Percentiles rank a stretch among this genome's conserved stretches.
These are phyloP conservation scores for Hestina assimilis DNA, from an alignment of 1,140 invertebrate species.

Conservation along the genomic window DNA sequence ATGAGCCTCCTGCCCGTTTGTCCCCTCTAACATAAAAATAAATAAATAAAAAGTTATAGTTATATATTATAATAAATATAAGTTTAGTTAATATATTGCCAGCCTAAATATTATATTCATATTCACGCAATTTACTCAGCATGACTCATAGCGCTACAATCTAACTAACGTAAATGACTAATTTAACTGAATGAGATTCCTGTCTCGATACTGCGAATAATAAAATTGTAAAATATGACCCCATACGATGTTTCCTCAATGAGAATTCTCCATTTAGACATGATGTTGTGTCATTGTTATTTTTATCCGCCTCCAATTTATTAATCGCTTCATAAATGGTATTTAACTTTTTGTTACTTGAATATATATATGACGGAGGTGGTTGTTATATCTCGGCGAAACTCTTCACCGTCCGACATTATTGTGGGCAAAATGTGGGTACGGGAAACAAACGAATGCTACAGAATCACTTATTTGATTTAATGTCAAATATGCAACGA, in stretches of 20 bases:
- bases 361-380: background rate
- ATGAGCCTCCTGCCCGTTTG: no score
- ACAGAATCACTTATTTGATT: no score
- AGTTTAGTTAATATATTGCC: no score
- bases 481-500: no score
- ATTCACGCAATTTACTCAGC: background rate
- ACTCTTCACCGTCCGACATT: no score
- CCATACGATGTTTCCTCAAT: slow-evolving; percentile 23
- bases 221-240: slow-evolving; percentile 17
- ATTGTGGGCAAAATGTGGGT: background rate
- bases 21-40: no score
- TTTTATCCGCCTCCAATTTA: slow-evolving; percentile 7
- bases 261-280: slow-evolving; percentile 24
- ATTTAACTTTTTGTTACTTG: background rate
- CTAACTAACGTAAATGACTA: slow-evolving; percentile 24
- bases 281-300: slow-evolving; percentile 22
- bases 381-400: no score
- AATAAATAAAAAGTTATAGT: no score
- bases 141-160: slow-evolving; percentile 8
- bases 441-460: no score
- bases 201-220: slow-evolving; percentile 24
- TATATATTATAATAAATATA: no score
- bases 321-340: background rate
- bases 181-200: slow-evolving; percentile 22
- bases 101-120: no score